Base-by-base conservation (phyloP, 2,113 vertebrate genomes). In the Alosa alosa region DNA sequence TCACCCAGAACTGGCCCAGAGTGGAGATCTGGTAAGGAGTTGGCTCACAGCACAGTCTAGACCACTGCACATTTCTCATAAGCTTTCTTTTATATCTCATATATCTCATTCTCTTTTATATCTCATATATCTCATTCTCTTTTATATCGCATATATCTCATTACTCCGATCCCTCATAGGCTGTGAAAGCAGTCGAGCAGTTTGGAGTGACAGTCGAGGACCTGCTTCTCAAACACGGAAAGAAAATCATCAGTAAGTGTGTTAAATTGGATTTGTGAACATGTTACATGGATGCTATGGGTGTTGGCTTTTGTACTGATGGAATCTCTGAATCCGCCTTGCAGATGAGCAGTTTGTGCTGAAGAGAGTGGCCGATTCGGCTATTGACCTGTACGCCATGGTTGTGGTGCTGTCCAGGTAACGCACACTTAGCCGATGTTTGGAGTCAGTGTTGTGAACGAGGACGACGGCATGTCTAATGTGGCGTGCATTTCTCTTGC, bases 301-400 rank as follows among this genome's bases (percentile, higher is more conserved):
- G 52, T 13, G 4, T 36, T 39, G 8, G 11, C 25, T 83, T 87
- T 88, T 31, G 2, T 85, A 3, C 46, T 78, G 68, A 75, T 13
- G 31, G 11, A 15, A 15, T 11, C 31, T 75, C 31, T 31, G 25
- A 75, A 72, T 39, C 25, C 9, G 9, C 11, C 82, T 86, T 86
- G 18, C 93, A 98, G 97, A 97, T 84, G 96, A 98, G 45, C 97
- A 98, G 91, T 97, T 98, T 88, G 91, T 97, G 83, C 90, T 97
- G 92, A 96, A 96, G 87, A 95, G 96, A 81, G 94, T 98, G 0
- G 97, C 97, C 0, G 96, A 98, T 68, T 88, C 93, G 3, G 95
- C 96, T 86, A 98, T 98, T n/a, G 97, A 98, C 90, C 92, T 98
- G 39, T 98, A 97, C 4, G 94, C 94, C 92, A 98, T 98, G 97